A percentile compares a stretch with the other conserved stretches of the same genome.
These are phyloP conservation scores for Amphiura filiformis DNA, from an alignment of 35 echinoderm and acorn worm genomes.

Conservation along the genomic window DNA sequence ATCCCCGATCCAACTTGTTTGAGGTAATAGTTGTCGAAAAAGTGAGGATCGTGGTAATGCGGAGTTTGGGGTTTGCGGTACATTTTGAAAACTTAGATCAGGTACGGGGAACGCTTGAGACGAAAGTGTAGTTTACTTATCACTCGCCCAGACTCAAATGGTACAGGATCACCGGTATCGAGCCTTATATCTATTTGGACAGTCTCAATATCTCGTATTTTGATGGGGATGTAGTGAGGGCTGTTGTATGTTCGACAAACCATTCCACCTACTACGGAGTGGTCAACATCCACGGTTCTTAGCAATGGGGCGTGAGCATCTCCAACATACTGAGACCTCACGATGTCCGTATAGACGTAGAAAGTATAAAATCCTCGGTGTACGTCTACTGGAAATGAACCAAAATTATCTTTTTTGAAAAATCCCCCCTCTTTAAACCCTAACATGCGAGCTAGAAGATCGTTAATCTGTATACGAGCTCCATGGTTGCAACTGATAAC, in stretches of 20 bases:
- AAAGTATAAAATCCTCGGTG: constrained; percentile 17
- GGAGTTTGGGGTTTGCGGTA: neutral
- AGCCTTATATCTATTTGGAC: constrained; percentile 63
- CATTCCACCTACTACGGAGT: neutral
- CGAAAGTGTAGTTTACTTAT: constrained; percentile 33
- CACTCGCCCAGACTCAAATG: constrained; percentile 42
- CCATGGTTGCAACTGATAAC: neutral
- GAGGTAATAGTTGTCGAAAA: constrained; percentile 54
- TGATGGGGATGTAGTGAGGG: constrained; percentile 19
- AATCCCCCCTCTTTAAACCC: constrained; percentile 20
- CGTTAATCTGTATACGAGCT: neutral
- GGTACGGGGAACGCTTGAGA: constrained; percentile 16
- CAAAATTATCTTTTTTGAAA: neutral
- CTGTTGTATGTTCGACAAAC: neutral
- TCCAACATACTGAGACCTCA: constrained; percentile 27
- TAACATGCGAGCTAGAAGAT: constrained; percentile 19
- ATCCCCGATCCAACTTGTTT: constrained; percentile 16
- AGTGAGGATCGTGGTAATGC: neutral
- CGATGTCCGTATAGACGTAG: constrained; percentile 26
- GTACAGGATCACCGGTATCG: constrained; percentile 27
- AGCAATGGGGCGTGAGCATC: constrained; percentile 37
- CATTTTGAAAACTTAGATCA: neutral
- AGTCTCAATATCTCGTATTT: constrained; percentile 25
- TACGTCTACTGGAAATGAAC: neutral
- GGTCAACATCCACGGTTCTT: constrained; percentile 24